Evolutionary conservation across 2,797 vertebrate species (phyloP).

Genomic region (Pantherophis vulpinus): DNA sequence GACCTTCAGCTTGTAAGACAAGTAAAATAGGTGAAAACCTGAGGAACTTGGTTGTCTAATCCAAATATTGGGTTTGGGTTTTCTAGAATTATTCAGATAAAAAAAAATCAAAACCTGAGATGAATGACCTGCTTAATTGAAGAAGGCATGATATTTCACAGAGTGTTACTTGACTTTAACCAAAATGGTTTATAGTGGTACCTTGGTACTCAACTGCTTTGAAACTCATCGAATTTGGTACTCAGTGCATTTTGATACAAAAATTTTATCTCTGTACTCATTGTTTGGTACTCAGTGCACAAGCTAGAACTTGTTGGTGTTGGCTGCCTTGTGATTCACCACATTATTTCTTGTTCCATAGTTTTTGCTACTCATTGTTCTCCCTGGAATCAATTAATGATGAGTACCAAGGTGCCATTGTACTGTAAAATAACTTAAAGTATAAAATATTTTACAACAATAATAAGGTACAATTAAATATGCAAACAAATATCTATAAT

Average conservation of each 20-base stretch:
- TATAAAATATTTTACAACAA: not conserved
- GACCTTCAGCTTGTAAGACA: not conserved
- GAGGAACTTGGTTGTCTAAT: not conserved
- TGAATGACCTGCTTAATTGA: not conserved
- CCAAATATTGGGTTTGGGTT: not conserved
- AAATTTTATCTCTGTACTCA: not conserved
- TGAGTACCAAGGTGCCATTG: not conserved
- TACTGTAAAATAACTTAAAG: not conserved
- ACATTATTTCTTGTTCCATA: not conserved
- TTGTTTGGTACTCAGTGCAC: not conserved
- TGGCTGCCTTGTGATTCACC: not conserved
- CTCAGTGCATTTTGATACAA: not conserved
- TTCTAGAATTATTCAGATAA: not conserved
- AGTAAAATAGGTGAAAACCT: not conserved
- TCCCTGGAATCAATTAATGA: not conserved
- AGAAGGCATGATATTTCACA: not conserved
- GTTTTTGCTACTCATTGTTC: not conserved
- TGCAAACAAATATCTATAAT: not conserved
- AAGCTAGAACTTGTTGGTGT: not conserved
- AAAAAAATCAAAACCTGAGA: not conserved
- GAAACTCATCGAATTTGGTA: not conserved
- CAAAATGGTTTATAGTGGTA: not conserved
- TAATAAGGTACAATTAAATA: not conserved
- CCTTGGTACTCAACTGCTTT: not conserved
- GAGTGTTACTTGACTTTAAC: not conserved